phyloP scores from a whole-genome alignment of 2,113 vertebrate genomes.

The Sinocyclocheilus anophthalmus region DNA sequence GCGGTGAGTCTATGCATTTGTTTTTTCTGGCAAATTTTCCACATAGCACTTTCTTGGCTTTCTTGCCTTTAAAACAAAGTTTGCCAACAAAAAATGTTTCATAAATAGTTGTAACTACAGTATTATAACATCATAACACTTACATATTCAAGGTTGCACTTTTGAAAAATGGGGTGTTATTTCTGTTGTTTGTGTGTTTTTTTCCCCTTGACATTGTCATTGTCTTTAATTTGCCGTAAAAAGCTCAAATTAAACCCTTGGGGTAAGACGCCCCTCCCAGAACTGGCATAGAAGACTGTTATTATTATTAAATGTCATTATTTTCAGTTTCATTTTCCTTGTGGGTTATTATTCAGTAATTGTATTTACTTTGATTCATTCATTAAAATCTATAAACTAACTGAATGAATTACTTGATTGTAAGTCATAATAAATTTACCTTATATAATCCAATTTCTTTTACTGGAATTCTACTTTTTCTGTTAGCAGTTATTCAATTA shows the following conservation, averaged over 20 bases:
- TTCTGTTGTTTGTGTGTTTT: background rate
- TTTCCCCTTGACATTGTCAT: background rate
- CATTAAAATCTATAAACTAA: background rate
- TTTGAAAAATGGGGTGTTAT: background rate
- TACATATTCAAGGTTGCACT: background rate
- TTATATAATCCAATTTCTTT: no score
- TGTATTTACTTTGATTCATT: background rate
- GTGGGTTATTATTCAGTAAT: background rate
- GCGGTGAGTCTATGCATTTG: slow-evolving; percentile 43
- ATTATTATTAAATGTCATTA: background rate
- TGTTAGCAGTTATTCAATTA: no score
- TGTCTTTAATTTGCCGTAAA: background rate
- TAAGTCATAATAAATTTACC: background rate
- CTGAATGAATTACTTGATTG: background rate
- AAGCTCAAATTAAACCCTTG: background rate
- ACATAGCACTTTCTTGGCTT: background rate
- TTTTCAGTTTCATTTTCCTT: background rate
- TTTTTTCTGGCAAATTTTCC: no score
- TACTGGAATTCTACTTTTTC: no score
- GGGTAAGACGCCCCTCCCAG: background rate
- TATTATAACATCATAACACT: background rate
- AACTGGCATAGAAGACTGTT: background rate
- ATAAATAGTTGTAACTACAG: background rate
- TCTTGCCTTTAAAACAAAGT: background rate
- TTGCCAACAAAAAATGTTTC: background rate